These are phyloP conservation scores for Andrena dorsata DNA, from an alignment of 2,888 invertebrate genomes.

Conservation along the genomic window DNA sequence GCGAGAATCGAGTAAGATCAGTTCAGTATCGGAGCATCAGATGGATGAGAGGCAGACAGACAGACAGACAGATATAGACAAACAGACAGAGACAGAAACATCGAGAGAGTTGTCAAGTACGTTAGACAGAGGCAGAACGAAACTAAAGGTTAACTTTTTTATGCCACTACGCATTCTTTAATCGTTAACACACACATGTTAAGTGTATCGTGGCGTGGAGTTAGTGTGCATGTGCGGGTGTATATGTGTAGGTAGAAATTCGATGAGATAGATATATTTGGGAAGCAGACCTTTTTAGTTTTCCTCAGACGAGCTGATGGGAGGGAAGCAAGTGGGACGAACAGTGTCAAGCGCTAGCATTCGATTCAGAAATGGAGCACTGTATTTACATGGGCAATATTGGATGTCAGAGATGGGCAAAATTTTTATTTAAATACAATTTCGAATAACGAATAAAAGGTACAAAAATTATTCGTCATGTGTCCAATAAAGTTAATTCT, in stretches of 20 bases:
- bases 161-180: constrained; percentile 71
- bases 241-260: not conserved
- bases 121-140: constrained; percentile 69
- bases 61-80: constrained; percentile 69
- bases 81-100: constrained; percentile 71
- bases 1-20: constrained; percentile 66
- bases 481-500: too few relatives aligned
- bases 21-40: constrained; percentile 61
- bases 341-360: constrained; percentile 30
- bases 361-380: not conserved
- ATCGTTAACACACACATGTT: constrained; percentile 67
- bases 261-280: not conserved
- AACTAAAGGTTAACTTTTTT: constrained; percentile 59
- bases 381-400: not conserved
- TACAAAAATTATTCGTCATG: too few relatives aligned
- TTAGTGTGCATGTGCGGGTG: not conserved
- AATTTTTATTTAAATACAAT: too few relatives aligned
- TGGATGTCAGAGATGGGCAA: too few relatives aligned
- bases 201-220: constrained; percentile 33
- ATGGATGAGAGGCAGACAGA: constrained; percentile 75
- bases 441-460: too few relatives aligned
- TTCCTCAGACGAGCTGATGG: constrained; percentile 18
- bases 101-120: constrained; percentile 62
- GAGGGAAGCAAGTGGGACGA: constrained; percentile 35
- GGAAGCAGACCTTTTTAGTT: constrained; percentile 25